These are phyloP conservation scores for Salmo trutta DNA, from an alignment of 2,797 vertebrate species.

Conservation along the genomic window DNA sequence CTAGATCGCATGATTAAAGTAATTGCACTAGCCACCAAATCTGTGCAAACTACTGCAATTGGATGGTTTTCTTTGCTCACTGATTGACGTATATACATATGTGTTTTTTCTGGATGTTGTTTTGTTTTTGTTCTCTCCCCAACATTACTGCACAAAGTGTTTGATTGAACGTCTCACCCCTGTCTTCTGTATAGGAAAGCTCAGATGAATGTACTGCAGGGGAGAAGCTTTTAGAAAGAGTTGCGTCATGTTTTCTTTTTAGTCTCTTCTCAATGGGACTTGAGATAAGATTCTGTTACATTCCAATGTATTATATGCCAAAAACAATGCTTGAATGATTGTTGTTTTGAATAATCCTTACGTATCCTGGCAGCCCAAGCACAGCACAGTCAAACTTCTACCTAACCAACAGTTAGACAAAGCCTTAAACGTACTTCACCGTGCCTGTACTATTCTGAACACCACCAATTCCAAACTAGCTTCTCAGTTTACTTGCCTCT, in stretches of 20 bases:
- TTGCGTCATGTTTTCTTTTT: conserved; percentile 47
- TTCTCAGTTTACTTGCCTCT: not conserved
- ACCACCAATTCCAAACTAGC: not conserved
- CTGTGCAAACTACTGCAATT: conserved; percentile 67
- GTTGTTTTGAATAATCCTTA: conserved; percentile 1
- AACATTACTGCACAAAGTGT: conserved; percentile 41
- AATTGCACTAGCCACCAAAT: conserved; percentile 70
- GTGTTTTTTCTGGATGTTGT: conserved; percentile 43
- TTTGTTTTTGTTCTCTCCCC: conserved; percentile 43
- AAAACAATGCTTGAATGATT: conserved; percentile 30
- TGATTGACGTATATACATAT: conserved; percentile 62
- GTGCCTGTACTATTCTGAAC: not conserved
- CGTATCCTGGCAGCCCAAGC: not conserved
- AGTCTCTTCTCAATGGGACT: conserved; percentile 26
- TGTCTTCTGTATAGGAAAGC: conserved; percentile 62
- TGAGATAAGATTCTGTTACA: conserved; percentile 26
- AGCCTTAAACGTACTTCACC: conserved; percentile 1
- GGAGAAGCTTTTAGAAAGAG: conserved; percentile 31
- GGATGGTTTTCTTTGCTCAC: conserved; percentile 67
- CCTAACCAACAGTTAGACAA: not conserved
- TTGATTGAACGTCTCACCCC: conserved; percentile 27
- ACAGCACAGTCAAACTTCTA: not conserved
- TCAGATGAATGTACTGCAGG: conserved; percentile 59
- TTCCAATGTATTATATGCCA: conserved; percentile 22
- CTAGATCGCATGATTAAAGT: conserved; percentile 74